These are phyloP conservation scores for Argopecten irradians DNA, from an alignment of 1,140 invertebrate species.

Conservation along the genomic window DNA sequence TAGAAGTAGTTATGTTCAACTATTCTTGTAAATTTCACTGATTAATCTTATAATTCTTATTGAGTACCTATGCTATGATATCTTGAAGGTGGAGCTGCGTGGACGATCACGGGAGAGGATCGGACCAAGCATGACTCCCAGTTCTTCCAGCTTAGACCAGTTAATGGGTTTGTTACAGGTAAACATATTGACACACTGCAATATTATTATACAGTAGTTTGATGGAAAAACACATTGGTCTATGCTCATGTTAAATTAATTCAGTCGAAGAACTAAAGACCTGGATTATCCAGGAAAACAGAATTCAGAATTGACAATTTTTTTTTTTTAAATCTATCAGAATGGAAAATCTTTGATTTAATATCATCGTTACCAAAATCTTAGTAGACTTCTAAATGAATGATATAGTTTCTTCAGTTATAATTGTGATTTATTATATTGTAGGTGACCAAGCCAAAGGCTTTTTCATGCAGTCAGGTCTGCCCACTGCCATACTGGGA, in stretches of 20 bases:
- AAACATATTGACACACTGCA: neutral
- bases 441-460: conserved; percentile 95
- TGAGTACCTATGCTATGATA: neutral
- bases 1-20: neutral
- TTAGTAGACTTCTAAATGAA: no score
- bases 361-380: no score
- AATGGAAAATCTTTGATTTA: no score
- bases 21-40: neutral
- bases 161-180: conserved; percentile 84
- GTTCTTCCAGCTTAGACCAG: conserved; percentile 90
- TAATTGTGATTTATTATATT: conserved; percentile 79
- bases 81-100: conserved; percentile 83
- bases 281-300: no score
- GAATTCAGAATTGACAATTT: no score
- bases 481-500: conserved; percentile 91
- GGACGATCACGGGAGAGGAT: conserved; percentile 91
- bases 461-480: conserved; percentile 94
- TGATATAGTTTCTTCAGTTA: no score
- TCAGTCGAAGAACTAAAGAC: no score
- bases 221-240: no score
- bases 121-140: conserved; percentile 93
- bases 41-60: conserved; percentile 24
- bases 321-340: no score
- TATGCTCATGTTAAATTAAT: no score
- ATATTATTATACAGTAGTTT: no score